phyloP scores from a whole-genome alignment of 2,113 vertebrate species.

The Pygoscelis adeliae region DNA sequence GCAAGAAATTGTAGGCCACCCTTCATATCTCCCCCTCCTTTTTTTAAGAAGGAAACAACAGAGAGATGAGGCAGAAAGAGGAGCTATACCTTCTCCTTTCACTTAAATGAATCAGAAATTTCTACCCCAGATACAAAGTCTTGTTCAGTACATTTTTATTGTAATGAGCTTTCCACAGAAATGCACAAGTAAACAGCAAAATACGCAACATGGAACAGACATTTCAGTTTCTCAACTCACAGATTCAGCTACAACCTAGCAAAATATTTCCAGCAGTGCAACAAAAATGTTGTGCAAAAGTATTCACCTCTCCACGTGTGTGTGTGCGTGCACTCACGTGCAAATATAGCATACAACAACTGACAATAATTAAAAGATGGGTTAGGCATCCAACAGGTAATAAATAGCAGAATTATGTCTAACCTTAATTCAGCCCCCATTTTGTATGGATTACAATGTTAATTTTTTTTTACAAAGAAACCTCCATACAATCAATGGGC shows the following conservation, averaged over 20 bases:
- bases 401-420: background rate
- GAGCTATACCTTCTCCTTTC: background rate
- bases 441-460: background rate
- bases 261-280: background rate
- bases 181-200: background rate
- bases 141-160: background rate
- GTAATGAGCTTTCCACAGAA: background rate
- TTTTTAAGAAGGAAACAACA: background rate
- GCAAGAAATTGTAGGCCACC: background rate
- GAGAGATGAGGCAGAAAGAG: background rate
- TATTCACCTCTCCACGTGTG: background rate
- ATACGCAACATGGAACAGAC: background rate
- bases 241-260: background rate
- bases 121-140: background rate
- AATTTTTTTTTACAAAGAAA: background rate
- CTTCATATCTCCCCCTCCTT: background rate
- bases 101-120: background rate
- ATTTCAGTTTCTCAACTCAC: background rate
- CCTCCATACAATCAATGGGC: background rate
- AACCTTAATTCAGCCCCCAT: background rate
- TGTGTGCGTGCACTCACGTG: rapidly evolving
- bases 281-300: background rate
- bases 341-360: background rate
- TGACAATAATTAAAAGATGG: background rate
- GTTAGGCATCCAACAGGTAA: background rate